Base-by-base conservation (phyloP, 2,888 invertebrate genomes). In the Coelopa pilipes region DNA sequence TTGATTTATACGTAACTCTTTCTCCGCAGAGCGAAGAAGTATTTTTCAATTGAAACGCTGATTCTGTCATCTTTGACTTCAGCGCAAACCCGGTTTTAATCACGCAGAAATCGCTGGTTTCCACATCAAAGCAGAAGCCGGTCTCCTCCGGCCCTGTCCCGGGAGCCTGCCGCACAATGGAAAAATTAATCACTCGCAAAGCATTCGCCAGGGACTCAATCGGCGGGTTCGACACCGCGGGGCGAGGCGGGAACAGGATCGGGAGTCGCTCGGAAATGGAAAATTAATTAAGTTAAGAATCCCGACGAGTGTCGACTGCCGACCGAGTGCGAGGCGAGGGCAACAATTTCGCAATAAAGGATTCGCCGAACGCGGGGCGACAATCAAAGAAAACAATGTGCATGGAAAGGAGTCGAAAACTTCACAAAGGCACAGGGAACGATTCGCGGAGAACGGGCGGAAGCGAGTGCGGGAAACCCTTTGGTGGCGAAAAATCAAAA, bases 221-320 rank as follows among this genome's bases (percentile, higher is more conserved):
- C 2, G 66, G 10, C 1, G 62, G 60, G 50, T 62, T 73, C 21
- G 55, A 45, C 70, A 66, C 57, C 59, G 12, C 5, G 11, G n/a
- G 70, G 34, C 4, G 7, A 34, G 34, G 34, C 34, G 34, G 34
- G 34, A 34, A 34, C 2, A 34, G 34, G 34, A 34, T 34, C 34
- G 34, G 7, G 7, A 34, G 34, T 70, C 70, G 70, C 66, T 74
- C 66, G 70, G 66, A 70, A 71, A 74, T 65, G 63, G 66, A 67
- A 71, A 74, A 70, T 74, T 74, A 74, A 74, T 74, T 74, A 71
- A 70, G 55, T 46, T 53, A 74, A 74, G 74, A 70, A 74, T 70
- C 62, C 55, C 70, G 47, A 74, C 11, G 15, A 55, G 67, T 34
- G 34, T 7, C 7, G 34, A 34, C n/a, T n/a, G 34, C 4, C 34